These are phyloP conservation scores for Papilio dardanus DNA, from an alignment of 1,140 invertebrate species.

Conservation along the genomic window DNA sequence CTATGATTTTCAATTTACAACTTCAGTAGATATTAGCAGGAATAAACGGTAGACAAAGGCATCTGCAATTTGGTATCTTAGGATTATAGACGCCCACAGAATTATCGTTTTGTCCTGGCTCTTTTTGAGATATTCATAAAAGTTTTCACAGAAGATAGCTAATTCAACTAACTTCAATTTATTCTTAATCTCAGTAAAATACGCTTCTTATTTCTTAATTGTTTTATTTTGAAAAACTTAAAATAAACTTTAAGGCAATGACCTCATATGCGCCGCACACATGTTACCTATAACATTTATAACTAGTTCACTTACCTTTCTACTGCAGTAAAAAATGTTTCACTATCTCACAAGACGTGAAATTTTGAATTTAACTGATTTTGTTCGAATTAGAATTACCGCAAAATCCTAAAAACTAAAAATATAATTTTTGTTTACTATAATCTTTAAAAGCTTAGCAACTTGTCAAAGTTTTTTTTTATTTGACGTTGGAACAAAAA, in stretches of 20 bases:
- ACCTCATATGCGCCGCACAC: constrained; percentile 37
- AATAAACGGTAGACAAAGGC: too few species aligned
- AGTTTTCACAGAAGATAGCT: too few species aligned
- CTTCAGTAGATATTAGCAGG: too few species aligned
- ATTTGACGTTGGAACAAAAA: too few species aligned
- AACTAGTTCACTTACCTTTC: constrained; percentile 12
- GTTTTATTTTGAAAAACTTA: background rate
- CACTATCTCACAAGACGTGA: background rate
- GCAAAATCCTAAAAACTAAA: background rate
- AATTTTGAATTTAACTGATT: background rate
- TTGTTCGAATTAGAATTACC: background rate
- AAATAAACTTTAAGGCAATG: constrained; percentile 19
- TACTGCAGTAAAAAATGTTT: background rate
- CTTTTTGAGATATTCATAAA: too few species aligned
- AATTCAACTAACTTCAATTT: too few species aligned
- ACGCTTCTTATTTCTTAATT: background rate
- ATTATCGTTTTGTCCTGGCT: too few species aligned
- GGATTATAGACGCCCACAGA: too few species aligned
- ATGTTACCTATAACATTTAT: constrained; percentile 25
- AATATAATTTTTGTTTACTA: background rate
- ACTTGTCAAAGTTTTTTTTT: background rate
- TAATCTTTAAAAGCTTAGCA: background rate
- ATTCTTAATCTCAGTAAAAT: background rate
- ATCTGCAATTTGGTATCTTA: too few species aligned
- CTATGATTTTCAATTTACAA: too few species aligned